These are phyloP conservation scores for Notoglanidium macrostoma DNA, from an alignment of 2,797 vertebrate genomes.

Conservation along the genomic window DNA sequence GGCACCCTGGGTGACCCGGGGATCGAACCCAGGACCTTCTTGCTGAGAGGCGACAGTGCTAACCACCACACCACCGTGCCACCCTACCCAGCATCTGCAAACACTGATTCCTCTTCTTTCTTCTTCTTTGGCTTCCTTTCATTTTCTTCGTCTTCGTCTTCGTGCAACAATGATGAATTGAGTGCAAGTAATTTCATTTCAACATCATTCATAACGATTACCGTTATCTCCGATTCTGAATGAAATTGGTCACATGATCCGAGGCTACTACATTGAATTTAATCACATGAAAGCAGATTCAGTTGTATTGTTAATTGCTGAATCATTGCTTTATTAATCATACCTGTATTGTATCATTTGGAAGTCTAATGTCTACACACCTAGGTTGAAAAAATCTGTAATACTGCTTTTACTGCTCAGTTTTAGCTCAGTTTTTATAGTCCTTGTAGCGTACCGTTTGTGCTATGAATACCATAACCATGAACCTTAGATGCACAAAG, in stretches of 20 bases:
- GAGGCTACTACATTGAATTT: background rate
- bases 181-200: background rate
- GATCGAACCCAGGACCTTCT: no score
- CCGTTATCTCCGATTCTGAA: background rate
- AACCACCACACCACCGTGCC: no score
- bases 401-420: background rate
- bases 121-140: no score
- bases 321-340: background rate
- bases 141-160: no score
- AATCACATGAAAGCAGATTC: background rate
- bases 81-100: no score
- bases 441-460: background rate
- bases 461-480: constrained; percentile 3
- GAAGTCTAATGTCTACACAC: background rate
- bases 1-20: no score
- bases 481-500: background rate
- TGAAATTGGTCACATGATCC: background rate
- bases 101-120: no score
- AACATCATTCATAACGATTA: background rate
- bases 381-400: background rate
- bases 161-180: background rate
- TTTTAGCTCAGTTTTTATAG: no score
- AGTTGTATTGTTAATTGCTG: no score
- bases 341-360: background rate
- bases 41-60: no score